These are phyloP conservation scores for Coilia nasus DNA, from an alignment of 2,797 vertebrate species.

Conservation along the genomic window DNA sequence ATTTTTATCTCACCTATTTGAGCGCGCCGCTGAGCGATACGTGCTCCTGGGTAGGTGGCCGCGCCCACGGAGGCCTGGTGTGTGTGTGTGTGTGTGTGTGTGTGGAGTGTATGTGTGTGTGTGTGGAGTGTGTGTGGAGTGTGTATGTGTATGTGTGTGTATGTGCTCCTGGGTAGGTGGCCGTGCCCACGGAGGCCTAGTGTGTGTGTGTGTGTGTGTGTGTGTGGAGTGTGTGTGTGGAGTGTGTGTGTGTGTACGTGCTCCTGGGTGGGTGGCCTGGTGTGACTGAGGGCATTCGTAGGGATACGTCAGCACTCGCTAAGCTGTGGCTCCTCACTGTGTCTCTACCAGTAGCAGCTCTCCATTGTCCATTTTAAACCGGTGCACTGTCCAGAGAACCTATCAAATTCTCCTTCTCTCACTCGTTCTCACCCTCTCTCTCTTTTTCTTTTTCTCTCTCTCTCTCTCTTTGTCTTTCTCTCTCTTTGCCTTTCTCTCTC, in stretches of 20 bases:
- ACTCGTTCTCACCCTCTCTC: not conserved
- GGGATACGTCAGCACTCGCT: not conserved
- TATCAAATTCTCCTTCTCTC: not conserved
- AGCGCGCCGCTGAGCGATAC: not conserved
- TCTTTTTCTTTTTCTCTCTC: not conserved
- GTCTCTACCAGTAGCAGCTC: not conserved
- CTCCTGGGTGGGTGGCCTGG: not conserved
- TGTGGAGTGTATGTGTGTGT: too few species aligned
- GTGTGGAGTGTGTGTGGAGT: too few species aligned
- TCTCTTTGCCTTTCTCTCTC: too few species aligned
- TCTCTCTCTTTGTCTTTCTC: not conserved
- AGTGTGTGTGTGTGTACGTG: not conserved
- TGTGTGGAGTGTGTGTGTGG: too few species aligned
- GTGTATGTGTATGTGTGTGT: not conserved
- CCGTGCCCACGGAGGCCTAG: not conserved
- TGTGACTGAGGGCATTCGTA: not conserved
- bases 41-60: not conserved
- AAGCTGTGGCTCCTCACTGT: not conserved
- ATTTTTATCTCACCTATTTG: slow-evolving; percentile 3
- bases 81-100: too few species aligned
- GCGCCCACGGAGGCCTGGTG: not conserved
- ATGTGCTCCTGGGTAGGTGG: not conserved
- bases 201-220: too few species aligned
- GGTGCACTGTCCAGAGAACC: not conserved
- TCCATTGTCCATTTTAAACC: not conserved